Percentiles rank a stretch among this genome's conserved stretches.
Evolutionary conservation across 2,797 vertebrate genomes (phyloP).

Genomic region (Sitta carolinensis): DNA sequence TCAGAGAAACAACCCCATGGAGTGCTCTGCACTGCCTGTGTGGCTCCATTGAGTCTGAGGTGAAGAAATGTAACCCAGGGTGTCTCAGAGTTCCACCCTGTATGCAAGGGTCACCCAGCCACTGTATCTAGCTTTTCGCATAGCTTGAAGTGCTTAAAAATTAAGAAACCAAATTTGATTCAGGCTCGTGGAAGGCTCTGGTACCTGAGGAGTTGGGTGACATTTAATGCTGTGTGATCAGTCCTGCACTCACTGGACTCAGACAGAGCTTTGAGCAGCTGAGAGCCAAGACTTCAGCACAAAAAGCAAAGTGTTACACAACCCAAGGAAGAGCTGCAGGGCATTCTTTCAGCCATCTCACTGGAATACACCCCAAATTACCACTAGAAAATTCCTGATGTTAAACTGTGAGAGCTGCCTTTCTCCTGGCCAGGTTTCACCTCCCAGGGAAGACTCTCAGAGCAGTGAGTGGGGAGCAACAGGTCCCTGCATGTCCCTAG

Average conservation of each 20-base stretch:
- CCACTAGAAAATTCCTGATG: background rate
- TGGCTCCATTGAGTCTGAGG: background rate
- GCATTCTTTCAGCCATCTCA: background rate
- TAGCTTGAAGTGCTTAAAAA: background rate
- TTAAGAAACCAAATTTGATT: background rate
- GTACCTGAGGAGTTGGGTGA: background rate
- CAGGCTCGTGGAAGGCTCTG: background rate
- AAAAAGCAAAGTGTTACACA: background rate
- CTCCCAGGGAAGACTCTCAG: background rate
- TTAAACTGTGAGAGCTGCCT: background rate
- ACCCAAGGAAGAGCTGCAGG: background rate
- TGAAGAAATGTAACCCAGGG: background rate
- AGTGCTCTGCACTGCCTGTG: background rate
- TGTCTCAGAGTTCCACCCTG: background rate
- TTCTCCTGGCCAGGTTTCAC: background rate
- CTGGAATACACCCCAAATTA: background rate
- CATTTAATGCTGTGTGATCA: background rate
- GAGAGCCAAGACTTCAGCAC: background rate
- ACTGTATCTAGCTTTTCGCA: background rate
- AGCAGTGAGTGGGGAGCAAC: background rate
- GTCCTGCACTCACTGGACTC: background rate
- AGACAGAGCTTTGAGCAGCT: background rate
- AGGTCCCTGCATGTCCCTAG: background rate
- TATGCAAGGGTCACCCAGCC: background rate
- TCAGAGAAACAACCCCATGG: background rate